Base-by-base conservation (phyloP, 2,797 vertebrate species). In the Esox masquinongy region DNA sequence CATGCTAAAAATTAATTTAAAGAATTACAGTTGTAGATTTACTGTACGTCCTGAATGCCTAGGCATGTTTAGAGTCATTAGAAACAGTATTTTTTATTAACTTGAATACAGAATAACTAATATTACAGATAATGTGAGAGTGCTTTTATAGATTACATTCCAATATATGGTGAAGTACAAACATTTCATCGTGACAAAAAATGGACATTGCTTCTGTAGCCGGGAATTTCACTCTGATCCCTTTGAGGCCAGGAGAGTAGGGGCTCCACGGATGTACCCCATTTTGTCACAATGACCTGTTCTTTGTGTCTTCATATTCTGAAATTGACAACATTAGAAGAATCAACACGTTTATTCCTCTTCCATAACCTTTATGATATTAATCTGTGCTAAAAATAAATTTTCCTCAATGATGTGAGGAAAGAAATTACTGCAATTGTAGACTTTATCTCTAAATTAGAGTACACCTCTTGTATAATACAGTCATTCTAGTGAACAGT, bases 241-340 rank as follows among this genome's bases (percentile, higher is more conserved):
- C 43, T 0, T 73, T 5, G 85, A 78, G 6, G 85, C 63, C 61
- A 93, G 87, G 17, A 92, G 87, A 49, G 87, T 91, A 0, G 82
- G 72, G 0, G 85, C n/a, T 72, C 92, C 92, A 0, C 75, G 88
- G 61, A 70, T 87, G 83, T 93, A 92, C 3, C 70, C 79, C 86
- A 92, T 43, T 0, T 1, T 43, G 49, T 89, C 87, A 83, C 93
- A 93, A 73, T 80, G 85, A 0, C 86, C n/a, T 0, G 82, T n/a
- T 81, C 92, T 77, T 14, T 0, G 1, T 3, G 0, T 22, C 74
- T 56, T 90, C 86, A 90, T 88, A 4, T 80, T 88, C 93, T 93
- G 85, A 22, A 70, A 47, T 31, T 22, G 12, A 51, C 9, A 9
- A 53, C 47, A 29, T 68, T 16, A 6, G 49, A 4, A 22, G 24